A percentile compares a stretch with the other conserved stretches of the same genome.
phyloP scores from a whole-genome alignment of 2,888 invertebrate species.

The Synergus itoensis region DNA sequence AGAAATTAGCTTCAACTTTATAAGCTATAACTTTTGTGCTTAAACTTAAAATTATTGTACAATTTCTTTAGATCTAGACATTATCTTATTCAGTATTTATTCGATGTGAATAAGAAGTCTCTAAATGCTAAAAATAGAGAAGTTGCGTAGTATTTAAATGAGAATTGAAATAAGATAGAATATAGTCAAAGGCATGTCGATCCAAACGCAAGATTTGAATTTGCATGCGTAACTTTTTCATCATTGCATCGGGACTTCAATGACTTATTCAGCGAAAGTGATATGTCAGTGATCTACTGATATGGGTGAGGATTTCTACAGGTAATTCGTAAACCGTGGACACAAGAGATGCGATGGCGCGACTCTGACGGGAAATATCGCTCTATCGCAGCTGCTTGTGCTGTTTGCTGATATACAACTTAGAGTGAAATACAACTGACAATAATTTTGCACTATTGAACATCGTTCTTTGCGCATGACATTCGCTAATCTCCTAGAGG shows the following conservation, averaged over 20 bases:
- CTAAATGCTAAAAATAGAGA: neutral
- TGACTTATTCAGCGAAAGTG: conserved; percentile 39
- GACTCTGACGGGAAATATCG: conserved; percentile 55
- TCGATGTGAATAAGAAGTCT: neutral
- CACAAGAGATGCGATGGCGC: conserved; percentile 40
- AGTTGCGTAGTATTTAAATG: neutral
- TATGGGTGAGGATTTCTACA: conserved; percentile 36
- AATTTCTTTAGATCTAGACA: no score
- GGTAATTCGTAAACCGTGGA: conserved; percentile 38
- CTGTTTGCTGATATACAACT: conserved; percentile 56
- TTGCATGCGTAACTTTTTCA: conserved; percentile 4
- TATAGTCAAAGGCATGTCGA: conserved; percentile 1
- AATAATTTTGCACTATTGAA: conserved; percentile 62
- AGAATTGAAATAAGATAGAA: neutral
- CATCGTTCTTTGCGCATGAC: conserved; percentile 54
- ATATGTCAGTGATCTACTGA: conserved; percentile 40
- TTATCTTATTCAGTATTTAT: no score
- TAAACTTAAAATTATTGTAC: no score
- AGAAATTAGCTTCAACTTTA: neutral
- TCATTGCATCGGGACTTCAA: conserved; percentile 7
- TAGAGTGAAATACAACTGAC: conserved; percentile 63
- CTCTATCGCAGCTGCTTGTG: conserved; percentile 55
- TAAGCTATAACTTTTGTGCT: no score
- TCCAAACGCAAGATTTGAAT: conserved; percentile 24
- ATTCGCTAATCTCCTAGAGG: conserved; percentile 50